Evolutionary conservation across 1,140 invertebrate genomes (phyloP).

Genomic region (Tachypleus tridentatus): DNA sequence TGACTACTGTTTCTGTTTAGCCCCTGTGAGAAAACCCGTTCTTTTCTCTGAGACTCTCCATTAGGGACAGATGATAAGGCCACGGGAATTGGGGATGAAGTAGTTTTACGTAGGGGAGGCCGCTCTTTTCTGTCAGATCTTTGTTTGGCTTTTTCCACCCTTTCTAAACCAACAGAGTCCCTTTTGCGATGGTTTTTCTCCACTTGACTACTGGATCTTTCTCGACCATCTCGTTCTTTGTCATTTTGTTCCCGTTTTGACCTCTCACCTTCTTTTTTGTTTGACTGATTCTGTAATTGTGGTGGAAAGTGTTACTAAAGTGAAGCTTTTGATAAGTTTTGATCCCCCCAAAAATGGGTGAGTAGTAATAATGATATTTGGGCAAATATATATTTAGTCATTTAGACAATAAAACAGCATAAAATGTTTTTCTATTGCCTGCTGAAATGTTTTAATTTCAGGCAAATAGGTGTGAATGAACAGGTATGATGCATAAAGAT

Average conservation of each 20-base stretch:
- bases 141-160: constrained; percentile 12
- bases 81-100: constrained; percentile 22
- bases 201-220: constrained; percentile 16
- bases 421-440: no score
- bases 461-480: no score
- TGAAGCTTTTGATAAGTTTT: no score
- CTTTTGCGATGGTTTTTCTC: constrained; percentile 18
- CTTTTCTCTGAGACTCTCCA: constrained; percentile 19
- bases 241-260: constrained; percentile 12
- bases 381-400: no score
- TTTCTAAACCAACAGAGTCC: constrained; percentile 16
- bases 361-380: no score
- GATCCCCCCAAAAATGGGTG: no score
- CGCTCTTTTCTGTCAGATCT: constrained; percentile 29
- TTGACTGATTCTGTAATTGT: constrained; percentile 18
- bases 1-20: no score
- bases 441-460: no score
- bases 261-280: constrained; percentile 15
- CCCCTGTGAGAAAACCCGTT: not conserved
- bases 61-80: constrained; percentile 17
- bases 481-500: no score
- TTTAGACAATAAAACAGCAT: no score
- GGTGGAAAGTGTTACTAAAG: no score
- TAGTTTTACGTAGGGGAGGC: constrained; percentile 23
- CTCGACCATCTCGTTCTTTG: constrained; percentile 17